Evolutionary conservation across 1,140 invertebrate species (phyloP).

Genomic region (Drosophila virilis): DNA sequence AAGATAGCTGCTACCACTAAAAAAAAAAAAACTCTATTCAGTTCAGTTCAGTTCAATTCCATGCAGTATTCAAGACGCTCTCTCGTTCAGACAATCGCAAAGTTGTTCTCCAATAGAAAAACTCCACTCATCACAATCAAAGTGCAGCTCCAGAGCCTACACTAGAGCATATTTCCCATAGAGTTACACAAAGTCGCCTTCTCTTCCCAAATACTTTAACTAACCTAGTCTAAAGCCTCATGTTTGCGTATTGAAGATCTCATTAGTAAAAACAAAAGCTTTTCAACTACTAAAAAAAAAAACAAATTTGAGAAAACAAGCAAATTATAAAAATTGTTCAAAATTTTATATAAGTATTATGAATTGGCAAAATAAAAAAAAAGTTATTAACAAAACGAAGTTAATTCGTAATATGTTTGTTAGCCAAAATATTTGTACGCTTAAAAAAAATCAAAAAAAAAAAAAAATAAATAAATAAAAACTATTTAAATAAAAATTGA

Average conservation of each 20-base stretch:
- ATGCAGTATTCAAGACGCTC: constrained; percentile 18
- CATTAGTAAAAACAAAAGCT: constrained; percentile 58
- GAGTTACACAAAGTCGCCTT: constrained; percentile 45
- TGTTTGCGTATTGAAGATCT: constrained; percentile 32
- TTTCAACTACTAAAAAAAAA: constrained; percentile 49
- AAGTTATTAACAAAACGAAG: constrained; percentile 34
- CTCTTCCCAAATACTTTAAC: constrained; percentile 18
- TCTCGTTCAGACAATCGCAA: constrained; percentile 7
- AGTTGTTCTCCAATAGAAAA: not conserved
- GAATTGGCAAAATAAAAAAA: constrained; percentile 56
- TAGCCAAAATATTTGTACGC: constrained; percentile 70
- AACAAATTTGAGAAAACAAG: constrained; percentile 1
- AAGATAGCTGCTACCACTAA: constrained; percentile 11
- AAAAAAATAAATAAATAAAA: too few relatives aligned
- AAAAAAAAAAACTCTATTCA: constrained; percentile 44
- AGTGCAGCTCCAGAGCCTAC: constrained; percentile 6
- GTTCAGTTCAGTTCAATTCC: constrained; percentile 44
- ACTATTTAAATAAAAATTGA: constrained; percentile 68
- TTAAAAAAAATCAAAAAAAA: constrained; percentile 25
- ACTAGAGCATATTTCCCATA: constrained; percentile 17
- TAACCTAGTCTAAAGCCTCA: constrained; percentile 52
- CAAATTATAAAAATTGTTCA: constrained; percentile 32
- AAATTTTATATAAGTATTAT: constrained; percentile 65
- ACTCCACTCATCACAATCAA: constrained; percentile 25
- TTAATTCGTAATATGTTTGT: constrained; percentile 53